Conservation (phyloP, 2,797 vertebrate species). For the Chloroceryle amazona region DNA sequence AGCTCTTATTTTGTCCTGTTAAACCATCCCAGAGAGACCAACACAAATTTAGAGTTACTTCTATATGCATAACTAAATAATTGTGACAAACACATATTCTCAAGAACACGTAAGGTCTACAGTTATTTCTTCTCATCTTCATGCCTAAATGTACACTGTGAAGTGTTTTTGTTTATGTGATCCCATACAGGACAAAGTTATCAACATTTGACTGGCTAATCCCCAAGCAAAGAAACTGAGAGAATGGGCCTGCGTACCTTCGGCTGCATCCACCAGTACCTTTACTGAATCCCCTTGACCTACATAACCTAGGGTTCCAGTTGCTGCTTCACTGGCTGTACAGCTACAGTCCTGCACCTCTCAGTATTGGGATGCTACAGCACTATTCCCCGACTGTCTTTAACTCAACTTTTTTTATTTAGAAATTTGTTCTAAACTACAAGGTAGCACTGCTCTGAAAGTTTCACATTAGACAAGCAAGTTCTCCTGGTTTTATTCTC, state of each 20-base stretch:
- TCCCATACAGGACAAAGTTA: not conserved
- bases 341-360: not conserved
- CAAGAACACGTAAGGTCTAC: not conserved
- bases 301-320: not conserved
- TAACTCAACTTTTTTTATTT: not conserved
- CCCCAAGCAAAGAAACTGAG: not conserved
- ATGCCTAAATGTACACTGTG: not conserved
- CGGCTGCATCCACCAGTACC: not conserved
- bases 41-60: not conserved
- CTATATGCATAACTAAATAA: not conserved
- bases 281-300: not conserved
- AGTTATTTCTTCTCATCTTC: not conserved
- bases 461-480: not conserved
- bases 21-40: not conserved
- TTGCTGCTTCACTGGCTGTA: not conserved
- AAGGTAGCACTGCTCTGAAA: accelerated
- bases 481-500: not conserved
- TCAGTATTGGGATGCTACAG: not conserved
- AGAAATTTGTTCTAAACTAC: not conserved
- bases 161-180: not conserved
- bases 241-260: not conserved
- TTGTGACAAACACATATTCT: not conserved
- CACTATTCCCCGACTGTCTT: accelerated
- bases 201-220: not conserved
- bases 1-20: not conserved